Evolutionary conservation across 2,113 vertebrate species (phyloP).

Genomic region (Dipodomys merriami): DNA sequence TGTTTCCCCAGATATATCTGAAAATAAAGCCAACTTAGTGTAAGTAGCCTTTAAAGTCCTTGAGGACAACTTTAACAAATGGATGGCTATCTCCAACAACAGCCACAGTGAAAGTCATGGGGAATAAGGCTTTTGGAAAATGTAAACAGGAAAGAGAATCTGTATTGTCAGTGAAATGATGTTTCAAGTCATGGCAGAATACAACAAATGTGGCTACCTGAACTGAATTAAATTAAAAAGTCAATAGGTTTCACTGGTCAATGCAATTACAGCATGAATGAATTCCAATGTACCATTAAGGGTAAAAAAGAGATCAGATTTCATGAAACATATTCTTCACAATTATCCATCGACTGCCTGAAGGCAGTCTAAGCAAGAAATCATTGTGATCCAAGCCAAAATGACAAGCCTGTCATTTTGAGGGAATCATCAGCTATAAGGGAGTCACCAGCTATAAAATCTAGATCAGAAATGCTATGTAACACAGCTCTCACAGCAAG

Average conservation of each 20-base stretch:
- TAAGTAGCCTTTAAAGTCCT: not conserved
- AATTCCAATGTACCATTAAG: not conserved
- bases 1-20: not conserved
- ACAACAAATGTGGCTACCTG: not conserved
- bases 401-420: not conserved
- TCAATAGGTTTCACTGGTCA: not conserved
- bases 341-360: not conserved
- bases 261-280: not conserved
- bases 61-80: not conserved
- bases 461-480: not conserved
- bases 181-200: not conserved
- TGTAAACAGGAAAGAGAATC: not conserved
- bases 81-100: not conserved
- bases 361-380: not conserved
- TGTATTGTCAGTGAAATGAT: not conserved
- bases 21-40: not conserved
- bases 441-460: not conserved
- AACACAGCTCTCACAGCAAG: not conserved
- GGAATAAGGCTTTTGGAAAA: not conserved
- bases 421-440: not conserved
- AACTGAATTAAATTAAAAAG: constrained; percentile 1
- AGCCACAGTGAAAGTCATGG: not conserved
- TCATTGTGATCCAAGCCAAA: not conserved
- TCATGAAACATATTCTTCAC: not conserved
- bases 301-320: not conserved